A percentile compares a stretch with the other conserved stretches of the same genome.
Conservation (phyloP, 2,888 invertebrate species). For the Lacanobia wlatinum region DNA sequence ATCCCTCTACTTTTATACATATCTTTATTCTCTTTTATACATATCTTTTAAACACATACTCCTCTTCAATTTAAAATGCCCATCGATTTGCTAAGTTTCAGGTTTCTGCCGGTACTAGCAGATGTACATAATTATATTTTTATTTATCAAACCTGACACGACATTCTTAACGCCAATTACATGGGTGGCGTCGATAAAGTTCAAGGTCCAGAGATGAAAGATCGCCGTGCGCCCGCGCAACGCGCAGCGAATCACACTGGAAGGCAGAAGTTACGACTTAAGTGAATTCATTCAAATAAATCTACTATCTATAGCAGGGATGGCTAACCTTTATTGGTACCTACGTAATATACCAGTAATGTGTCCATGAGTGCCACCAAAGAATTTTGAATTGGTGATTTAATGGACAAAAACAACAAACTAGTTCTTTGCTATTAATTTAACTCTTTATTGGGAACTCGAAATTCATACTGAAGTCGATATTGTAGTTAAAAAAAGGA, state of each 20-base stretch:
- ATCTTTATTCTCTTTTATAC: too few relatives aligned
- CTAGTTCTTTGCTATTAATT: too few relatives aligned
- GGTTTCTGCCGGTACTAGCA: conserved; percentile 15
- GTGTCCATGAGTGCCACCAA: too few relatives aligned
- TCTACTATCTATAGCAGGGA: too few relatives aligned
- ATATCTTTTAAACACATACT: too few relatives aligned
- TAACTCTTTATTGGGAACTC: too few relatives aligned
- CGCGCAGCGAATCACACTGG: conserved; percentile 11
- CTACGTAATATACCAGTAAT: too few relatives aligned
- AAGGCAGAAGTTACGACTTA: background rate
- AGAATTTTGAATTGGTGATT: too few relatives aligned
- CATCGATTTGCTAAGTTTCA: background rate
- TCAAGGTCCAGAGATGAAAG: conserved; percentile 48
- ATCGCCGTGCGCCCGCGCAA: conserved; percentile 36
- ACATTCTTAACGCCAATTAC: conserved; percentile 30
- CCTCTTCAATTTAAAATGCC: background rate
- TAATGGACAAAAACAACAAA: too few relatives aligned
- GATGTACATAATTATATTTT: background rate
- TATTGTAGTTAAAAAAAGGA: too few relatives aligned
- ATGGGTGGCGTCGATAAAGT: conserved; percentile 41
- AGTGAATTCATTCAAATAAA: conserved; percentile 1
- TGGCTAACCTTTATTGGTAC: too few relatives aligned
- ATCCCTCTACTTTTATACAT: background rate
- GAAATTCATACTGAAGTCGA: too few relatives aligned
- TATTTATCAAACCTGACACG: conserved; percentile 34